Base-by-base conservation (phyloP, 1,140 invertebrate species). In the Drosophila erecta region DNA sequence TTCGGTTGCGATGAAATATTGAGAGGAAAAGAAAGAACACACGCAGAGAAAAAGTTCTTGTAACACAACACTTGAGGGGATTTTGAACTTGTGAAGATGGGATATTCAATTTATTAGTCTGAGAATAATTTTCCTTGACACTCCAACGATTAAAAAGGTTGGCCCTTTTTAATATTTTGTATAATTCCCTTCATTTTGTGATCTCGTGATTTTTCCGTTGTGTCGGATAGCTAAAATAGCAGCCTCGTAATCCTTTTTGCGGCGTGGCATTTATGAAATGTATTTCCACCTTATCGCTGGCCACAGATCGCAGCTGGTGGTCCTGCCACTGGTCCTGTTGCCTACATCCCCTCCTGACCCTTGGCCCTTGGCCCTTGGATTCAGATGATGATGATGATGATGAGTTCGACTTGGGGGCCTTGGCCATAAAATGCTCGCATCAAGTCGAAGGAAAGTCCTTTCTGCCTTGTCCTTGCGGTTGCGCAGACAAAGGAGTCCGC, bases 261-360 rank as follows among this genome's bases (percentile, higher is more conserved):
- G 75, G 75, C 65, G 73, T 79, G 66, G 73, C 79, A 81, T 86
- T 86, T 87, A 79, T 87, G 83, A 83, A 86, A 86, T 86, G 74
- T 86, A 86, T 83, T 76, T 60, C 62, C 66, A 38, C 46, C 69
- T 86, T 86, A 86, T 86, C 83, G 66, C 27, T 38, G 59, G 65
- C 75, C 79, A 83, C 83, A 86, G 79, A 86, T 87, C 81, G 57
- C 67, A 47, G 57, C 51, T 57, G 62, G 58, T 61, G 66, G 80
- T 58, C 70, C 72, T 75, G 73, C 61, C 44, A 20, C 43, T 54
- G 15, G 15, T 49, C 55, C 79, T 65, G 65, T 41, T 44, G 73
- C 43, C 61, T 35, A 75, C 67, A 65, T 55, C 54, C 72, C 47
- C 49, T 24, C 60, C 51, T 56, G 60, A 55, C 72, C 67, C 69